Evolutionary conservation across 1,140 invertebrate species (phyloP), one percentile per base, ranked within the genome.

Genomic region (Camponotus vicinus): DNA sequence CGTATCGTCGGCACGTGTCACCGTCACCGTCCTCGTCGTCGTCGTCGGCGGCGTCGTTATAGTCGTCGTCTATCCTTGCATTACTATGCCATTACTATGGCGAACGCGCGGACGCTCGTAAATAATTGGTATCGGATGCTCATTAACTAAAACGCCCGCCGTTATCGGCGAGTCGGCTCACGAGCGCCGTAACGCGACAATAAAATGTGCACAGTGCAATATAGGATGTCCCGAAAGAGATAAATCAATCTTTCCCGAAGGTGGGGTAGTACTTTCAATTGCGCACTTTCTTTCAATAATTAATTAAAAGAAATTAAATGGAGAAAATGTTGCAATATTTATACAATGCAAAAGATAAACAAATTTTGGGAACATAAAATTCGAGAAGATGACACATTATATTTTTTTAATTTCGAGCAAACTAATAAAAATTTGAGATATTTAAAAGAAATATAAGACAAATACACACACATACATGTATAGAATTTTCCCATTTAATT

Each of bases 1-100:
- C 92, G 93, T 95, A 95, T 95, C 93, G 92, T 87, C 85, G 84
- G 94, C 91, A 94, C 94, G 94, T 95, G 94, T 94, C 92, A 89
- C 75, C 89, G 89, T 89, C 85, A 77, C 89, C 75, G 69, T 32
- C 76, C 71, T 85, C 86, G 84, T 49, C 77, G 75, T 32, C 78
- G 88, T 59, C 90, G 86, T 91, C 57, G 85, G 40, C 67, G 57
- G 77, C 66, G 71, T 63, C 82, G 34, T 75, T 34, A 42, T 21
- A 32, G 73, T 27, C 57, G 21, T 34, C 32, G 61, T 37, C 18
- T 76, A 40, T 37, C 34, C 66, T 34, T 40, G 11, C 40, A 27
- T 18, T 55, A 70, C 42, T 37, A 21, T 15, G n/a, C 45, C 73
- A 84, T 90, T 91, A 87, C 83, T 67, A 89, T 86, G 82, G 80